These are phyloP conservation scores for Helicoverpa armigera DNA, from an alignment of 1,140 invertebrate species.

Conservation along the genomic window DNA sequence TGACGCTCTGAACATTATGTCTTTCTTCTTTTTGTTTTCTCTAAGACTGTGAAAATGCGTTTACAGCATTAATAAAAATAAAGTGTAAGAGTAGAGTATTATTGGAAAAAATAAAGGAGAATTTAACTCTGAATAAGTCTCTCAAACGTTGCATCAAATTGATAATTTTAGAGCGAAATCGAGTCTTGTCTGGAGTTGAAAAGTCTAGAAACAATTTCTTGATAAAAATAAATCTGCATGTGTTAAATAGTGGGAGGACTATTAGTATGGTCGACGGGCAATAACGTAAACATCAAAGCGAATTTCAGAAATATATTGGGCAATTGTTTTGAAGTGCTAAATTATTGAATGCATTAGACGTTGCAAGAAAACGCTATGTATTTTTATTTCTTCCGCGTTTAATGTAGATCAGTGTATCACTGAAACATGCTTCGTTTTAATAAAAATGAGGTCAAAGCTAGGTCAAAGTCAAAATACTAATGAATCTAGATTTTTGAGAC, in stretches of 20 bases:
- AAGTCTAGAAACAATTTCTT: conserved; percentile 12
- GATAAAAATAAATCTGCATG: conserved; percentile 14
- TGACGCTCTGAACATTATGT: not conserved
- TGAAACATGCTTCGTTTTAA: too few relatives aligned
- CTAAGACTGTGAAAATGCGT: not conserved
- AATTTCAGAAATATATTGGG: not conserved
- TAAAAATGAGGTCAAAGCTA: too few relatives aligned
- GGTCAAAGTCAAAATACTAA: too few relatives aligned
- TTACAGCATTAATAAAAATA: too few relatives aligned
- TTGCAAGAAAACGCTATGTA: not conserved
- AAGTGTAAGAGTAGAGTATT: not conserved
- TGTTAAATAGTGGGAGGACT: not conserved
- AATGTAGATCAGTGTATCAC: not conserved
- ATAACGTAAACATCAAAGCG: conserved; percentile 1
- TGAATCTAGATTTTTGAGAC: too few relatives aligned
- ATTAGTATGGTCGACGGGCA: not conserved
- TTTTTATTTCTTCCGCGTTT: not conserved
- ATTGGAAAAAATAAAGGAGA: too few relatives aligned
- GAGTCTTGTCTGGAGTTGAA: not conserved
- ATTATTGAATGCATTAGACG: conserved; percentile 10
- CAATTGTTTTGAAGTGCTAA: conserved; percentile 19
- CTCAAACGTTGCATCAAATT: not conserved
- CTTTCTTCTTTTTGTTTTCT: not conserved
- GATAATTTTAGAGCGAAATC: not conserved
- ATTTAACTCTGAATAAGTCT: too few relatives aligned